Conservation (phyloP, 2,888 invertebrate genomes). For the Xestia rhomboidea region DNA sequence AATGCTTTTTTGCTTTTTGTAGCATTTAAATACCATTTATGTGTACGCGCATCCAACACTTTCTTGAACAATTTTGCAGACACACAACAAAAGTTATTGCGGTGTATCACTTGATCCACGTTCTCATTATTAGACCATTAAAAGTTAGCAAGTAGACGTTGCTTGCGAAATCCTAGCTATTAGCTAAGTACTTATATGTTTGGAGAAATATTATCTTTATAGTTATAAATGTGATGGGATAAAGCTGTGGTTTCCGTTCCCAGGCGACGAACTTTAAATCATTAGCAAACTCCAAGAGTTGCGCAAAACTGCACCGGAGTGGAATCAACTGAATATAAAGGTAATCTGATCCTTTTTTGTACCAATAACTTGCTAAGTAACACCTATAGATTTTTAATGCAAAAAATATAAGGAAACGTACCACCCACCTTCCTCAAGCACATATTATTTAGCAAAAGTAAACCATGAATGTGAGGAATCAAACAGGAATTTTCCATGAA, state of each 20-base stretch:
- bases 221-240: constrained; percentile 47
- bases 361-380: neutral
- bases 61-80: constrained; percentile 31
- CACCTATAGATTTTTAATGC: neutral
- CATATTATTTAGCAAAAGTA: too few relatives aligned
- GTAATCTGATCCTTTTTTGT: constrained; percentile 21
- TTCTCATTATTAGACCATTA: constrained; percentile 55
- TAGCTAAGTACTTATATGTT: constrained; percentile 37
- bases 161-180: constrained; percentile 26
- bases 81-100: constrained; percentile 37
- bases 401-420: neutral
- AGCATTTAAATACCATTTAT: constrained; percentile 8
- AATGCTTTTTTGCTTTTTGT: neutral
- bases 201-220: constrained; percentile 40
- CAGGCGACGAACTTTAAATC: constrained; percentile 55
- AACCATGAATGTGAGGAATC: too few relatives aligned
- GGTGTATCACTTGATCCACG: constrained; percentile 23
- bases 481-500: too few relatives aligned
- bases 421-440: neutral
- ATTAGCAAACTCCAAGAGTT: constrained; percentile 54
- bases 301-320: constrained; percentile 26
- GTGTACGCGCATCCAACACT: constrained; percentile 2
- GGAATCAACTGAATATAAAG: constrained; percentile 21
- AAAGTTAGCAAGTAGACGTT: constrained; percentile 50
- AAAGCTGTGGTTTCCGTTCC: constrained; percentile 35